Evolutionary conservation across 2,113 vertebrate species (phyloP).

Genomic region (Laticauda colubrina): DNA sequence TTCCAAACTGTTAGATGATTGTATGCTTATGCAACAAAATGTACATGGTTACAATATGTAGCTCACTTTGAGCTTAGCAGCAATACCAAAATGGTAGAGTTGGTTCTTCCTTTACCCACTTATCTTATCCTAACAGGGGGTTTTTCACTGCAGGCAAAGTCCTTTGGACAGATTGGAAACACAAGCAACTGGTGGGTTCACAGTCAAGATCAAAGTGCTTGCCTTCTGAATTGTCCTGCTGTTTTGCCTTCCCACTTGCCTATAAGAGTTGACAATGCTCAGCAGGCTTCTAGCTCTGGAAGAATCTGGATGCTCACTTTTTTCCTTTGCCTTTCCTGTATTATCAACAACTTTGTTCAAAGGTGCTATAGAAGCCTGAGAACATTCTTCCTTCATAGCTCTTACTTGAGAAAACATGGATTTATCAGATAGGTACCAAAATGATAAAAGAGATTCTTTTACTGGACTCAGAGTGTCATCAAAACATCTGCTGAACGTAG

Average conservation of each 20-base stretch:
- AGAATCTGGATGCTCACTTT: slow-evolving; percentile 39
- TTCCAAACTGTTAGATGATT: neutral
- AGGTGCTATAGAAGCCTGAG: slow-evolving; percentile 39
- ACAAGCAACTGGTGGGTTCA: slow-evolving; percentile 52
- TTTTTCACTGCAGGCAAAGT: neutral
- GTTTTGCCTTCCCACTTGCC: slow-evolving; percentile 64
- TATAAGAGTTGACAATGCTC: slow-evolving; percentile 63
- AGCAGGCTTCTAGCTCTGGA: slow-evolving; percentile 44
- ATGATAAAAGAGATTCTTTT: neutral
- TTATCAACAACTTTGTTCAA: slow-evolving; percentile 52
- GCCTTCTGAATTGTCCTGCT: slow-evolving; percentile 60
- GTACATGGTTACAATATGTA: neutral
- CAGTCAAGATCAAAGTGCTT: slow-evolving; percentile 73
- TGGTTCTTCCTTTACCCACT: slow-evolving; percentile 7
- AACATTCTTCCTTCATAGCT: slow-evolving; percentile 26
- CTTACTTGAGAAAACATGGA: neutral
- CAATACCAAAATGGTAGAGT: neutral
- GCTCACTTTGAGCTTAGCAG: neutral
- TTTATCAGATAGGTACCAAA: slow-evolving; percentile 1
- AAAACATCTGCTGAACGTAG: neutral
- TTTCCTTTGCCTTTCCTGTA: slow-evolving; percentile 47
- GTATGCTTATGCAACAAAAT: neutral
- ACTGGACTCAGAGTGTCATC: neutral
- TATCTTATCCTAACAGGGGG: neutral
- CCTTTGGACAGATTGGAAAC: slow-evolving; percentile 6